Percentiles rank a stretch among this genome's conserved stretches.
These are phyloP conservation scores for Loxodonta africana DNA, from an alignment of 2,113 vertebrate species.

Conservation along the genomic window DNA sequence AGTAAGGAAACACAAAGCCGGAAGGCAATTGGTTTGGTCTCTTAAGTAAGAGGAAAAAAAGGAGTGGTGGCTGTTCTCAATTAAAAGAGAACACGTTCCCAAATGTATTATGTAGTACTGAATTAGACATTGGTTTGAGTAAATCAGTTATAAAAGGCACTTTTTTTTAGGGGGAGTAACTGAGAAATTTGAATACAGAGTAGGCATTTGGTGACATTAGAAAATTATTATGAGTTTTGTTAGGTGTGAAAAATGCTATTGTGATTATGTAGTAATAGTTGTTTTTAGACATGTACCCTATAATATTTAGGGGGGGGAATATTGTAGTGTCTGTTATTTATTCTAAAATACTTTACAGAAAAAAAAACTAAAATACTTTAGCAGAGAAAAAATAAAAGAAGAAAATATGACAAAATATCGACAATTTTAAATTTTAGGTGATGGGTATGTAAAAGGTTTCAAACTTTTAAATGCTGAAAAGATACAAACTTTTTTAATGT, in stretches of 20 bases:
- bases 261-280: neutral
- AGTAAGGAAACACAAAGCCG: neutral
- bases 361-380: neutral
- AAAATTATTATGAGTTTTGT: neutral
- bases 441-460: neutral
- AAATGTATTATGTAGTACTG: neutral
- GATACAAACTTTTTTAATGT: neutral
- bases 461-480: neutral
- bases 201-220: neutral
- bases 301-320: neutral
- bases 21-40: slow-evolving; percentile 2
- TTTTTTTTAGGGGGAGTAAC: neutral
- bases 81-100: neutral
- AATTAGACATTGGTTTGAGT: neutral
- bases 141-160: neutral
- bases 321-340: neutral
- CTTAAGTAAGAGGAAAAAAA: neutral
- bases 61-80: neutral
- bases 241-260: neutral
- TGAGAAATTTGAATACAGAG: slow-evolving; percentile 1
- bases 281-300: neutral
- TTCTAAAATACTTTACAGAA: neutral
- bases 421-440: neutral
- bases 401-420: neutral
- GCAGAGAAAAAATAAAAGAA: slow-evolving; percentile 23